A percentile compares a stretch with the other conserved stretches of the same genome.
These are phyloP conservation scores for Siniperca undulata DNA, from an alignment of 2,797 vertebrate genomes.

Conservation along the genomic window DNA sequence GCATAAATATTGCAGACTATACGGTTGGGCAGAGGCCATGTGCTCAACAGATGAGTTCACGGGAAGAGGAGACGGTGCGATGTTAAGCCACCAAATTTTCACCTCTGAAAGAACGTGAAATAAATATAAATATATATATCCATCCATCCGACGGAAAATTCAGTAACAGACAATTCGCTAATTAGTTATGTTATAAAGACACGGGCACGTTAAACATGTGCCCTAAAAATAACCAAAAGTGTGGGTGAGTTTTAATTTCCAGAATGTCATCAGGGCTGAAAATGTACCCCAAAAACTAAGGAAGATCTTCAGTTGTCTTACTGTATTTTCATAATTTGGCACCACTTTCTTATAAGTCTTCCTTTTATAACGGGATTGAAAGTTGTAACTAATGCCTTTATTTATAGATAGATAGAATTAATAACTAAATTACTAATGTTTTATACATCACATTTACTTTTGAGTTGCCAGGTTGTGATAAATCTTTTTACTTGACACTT, in stretches of 20 bases:
- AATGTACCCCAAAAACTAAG: neutral
- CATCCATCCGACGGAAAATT: neutral
- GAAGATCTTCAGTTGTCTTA: neutral
- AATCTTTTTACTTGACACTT: neutral
- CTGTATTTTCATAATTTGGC: neutral
- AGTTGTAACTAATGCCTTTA: neutral
- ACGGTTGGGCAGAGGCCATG: slow-evolving; percentile 27
- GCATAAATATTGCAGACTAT: neutral
- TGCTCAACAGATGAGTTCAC: slow-evolving; percentile 56
- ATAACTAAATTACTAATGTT: neutral
- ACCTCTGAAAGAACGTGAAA: neutral
- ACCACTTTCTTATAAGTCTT: neutral
- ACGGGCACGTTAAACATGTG: neutral
- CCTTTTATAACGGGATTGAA: neutral
- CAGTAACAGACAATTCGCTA: neutral
- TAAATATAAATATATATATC: neutral
- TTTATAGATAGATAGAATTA: too few relatives aligned
- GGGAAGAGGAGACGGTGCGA: neutral
- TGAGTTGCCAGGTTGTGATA: slow-evolving; percentile 8
- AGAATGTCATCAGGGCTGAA: neutral
- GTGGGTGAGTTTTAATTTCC: neutral
- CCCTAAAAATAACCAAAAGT: neutral
- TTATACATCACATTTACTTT: neutral
- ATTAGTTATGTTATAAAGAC: neutral
- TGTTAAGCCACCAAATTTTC: neutral